Percentiles rank a stretch among this genome's conserved stretches.
phyloP scores from a whole-genome alignment of 2,888 invertebrate species.

The Philaethria dido region DNA sequence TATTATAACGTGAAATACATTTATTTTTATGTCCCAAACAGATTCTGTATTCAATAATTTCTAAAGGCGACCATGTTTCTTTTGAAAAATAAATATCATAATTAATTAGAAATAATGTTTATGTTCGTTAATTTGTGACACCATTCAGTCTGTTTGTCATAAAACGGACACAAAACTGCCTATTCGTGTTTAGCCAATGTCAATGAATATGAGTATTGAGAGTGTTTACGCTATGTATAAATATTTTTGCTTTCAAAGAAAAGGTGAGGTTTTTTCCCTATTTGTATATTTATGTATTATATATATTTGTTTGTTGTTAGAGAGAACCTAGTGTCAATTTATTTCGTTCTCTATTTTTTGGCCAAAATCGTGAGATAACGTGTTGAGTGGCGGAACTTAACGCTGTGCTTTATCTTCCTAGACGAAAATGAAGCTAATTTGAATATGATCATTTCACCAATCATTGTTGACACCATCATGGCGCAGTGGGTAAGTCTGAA shows the following conservation, averaged over 20 bases:
- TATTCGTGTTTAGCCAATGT: slow-evolving; percentile 11
- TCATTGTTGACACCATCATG: too few species aligned
- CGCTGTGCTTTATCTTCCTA: too few species aligned
- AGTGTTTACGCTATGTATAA: not conserved
- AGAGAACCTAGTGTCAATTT: too few species aligned
- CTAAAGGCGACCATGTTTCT: slow-evolving; percentile 6
- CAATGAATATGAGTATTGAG: slow-evolving; percentile 14
- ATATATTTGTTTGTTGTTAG: too few species aligned
- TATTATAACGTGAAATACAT: not conserved
- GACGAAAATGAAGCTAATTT: too few species aligned
- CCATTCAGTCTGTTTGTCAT: slow-evolving; percentile 17
- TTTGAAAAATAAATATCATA: slow-evolving; percentile 6
- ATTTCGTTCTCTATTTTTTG: too few species aligned
- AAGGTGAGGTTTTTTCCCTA: not conserved
- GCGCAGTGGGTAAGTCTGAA: too few species aligned
- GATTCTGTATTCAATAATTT: slow-evolving; percentile 3
- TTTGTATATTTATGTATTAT: not conserved
- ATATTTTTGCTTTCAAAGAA: slow-evolving; percentile 13
- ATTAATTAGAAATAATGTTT: slow-evolving; percentile 22
- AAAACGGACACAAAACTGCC: not conserved
- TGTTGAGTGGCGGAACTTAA: too few species aligned
- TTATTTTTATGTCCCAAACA: not conserved
- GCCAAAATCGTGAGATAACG: too few species aligned
- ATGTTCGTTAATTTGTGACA: slow-evolving; percentile 20
- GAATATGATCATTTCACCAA: too few species aligned